Percentiles rank a stretch among this genome's conserved stretches.
phyloP scores from a whole-genome alignment of 2,888 invertebrate genomes.

The Orchesellides sinensis region DNA sequence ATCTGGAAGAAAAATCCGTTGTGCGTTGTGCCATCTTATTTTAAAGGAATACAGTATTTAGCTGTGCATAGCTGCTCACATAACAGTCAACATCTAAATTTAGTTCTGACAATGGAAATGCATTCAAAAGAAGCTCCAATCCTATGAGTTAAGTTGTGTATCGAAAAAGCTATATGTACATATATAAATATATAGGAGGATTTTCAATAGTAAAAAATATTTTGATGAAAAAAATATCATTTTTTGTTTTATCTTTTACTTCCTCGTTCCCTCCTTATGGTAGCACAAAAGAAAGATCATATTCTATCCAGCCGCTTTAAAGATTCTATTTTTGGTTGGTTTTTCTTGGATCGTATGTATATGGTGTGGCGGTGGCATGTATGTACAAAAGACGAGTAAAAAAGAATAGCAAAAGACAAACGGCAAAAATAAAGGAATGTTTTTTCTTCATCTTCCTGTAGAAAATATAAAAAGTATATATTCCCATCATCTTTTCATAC shows the following conservation, averaged over 20 bases:
- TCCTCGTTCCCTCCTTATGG: conserved; percentile 17
- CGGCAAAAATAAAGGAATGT: conserved; percentile 37
- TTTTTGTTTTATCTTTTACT: conserved; percentile 63
- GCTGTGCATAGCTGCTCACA: not conserved
- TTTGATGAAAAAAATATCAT: conserved; percentile 43
- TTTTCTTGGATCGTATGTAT: conserved; percentile 4
- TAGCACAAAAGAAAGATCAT: conserved; percentile 39
- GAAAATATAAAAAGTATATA: no score
- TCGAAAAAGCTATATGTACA: no score
- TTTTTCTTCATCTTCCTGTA: conserved; percentile 25
- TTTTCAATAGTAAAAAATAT: conserved; percentile 4
- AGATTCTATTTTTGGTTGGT: conserved; percentile 1
- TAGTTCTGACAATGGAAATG: not conserved
- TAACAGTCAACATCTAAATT: not conserved
- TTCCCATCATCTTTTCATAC: conserved; percentile 6
- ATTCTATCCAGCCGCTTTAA: conserved; percentile 16
- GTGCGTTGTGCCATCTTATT: conserved; percentile 14
- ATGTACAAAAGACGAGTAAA: no score
- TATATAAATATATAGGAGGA: no score
- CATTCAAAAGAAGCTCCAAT: conserved; percentile 27
- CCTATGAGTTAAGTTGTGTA: no score
- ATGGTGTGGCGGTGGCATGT: conserved; percentile 30
- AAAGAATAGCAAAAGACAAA: conserved; percentile 29
- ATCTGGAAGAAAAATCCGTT: not conserved
- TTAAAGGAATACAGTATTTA: not conserved